These are phyloP conservation scores for Hyperoplus immaculatus DNA, from an alignment of 2,797 vertebrate genomes.

Conservation along the genomic window DNA sequence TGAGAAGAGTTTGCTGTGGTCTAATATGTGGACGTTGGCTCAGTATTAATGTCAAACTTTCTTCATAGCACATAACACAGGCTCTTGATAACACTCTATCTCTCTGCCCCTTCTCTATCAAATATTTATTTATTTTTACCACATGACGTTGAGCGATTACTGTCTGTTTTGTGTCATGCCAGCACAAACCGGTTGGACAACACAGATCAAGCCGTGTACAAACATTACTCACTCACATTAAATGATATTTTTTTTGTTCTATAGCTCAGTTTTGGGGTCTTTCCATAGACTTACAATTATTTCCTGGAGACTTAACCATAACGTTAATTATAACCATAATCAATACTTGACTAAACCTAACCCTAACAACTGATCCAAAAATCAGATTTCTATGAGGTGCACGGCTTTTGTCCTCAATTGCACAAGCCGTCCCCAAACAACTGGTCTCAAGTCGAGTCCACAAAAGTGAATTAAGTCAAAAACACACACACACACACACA, in stretches of 20 bases:
- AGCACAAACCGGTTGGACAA: not conserved
- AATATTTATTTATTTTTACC: not conserved
- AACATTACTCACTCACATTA: no score
- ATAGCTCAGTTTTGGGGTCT: no score
- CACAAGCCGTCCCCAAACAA: no score
- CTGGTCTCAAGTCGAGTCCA: no score
- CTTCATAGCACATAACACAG: not conserved
- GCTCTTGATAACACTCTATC: not conserved
- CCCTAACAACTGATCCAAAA: no score
- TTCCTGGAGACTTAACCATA: no score
- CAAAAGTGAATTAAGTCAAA: not conserved
- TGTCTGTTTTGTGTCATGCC: not conserved
- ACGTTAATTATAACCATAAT: no score
- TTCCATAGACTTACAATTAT: no score
- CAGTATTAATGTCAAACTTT: constrained; percentile 8
- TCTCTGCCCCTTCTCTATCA: not conserved
- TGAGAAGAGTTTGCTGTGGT: not conserved
- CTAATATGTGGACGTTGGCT: not conserved
- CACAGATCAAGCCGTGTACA: not conserved
- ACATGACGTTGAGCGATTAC: not conserved
- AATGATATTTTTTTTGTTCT: no score
- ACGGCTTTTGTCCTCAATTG: no score
- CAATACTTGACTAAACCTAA: no score
- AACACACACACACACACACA: not conserved
- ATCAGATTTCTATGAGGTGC: no score